Base-by-base conservation (phyloP, 2,888 invertebrate species). In the Lasioglossum lativentre region DNA sequence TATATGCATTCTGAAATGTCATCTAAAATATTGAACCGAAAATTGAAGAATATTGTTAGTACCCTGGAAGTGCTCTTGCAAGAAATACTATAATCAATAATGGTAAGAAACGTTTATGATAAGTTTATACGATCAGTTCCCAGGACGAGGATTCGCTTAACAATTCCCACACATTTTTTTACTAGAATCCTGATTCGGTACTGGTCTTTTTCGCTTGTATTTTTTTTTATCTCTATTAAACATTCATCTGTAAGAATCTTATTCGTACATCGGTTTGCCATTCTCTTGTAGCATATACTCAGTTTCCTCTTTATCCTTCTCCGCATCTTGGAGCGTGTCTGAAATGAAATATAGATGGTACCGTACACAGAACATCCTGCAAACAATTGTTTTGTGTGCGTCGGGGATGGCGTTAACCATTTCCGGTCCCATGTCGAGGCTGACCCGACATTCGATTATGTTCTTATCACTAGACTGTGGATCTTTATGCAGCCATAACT, bases 271-370 rank as follows among this genome's bases (percentile, higher is more conserved):
- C 83, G 93, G 91, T 91, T 93, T 93, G 88, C 93, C 93, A 93
- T 94, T 92, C 92, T 93, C 92, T 88, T 92, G 86, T 88, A 94
- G 93, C 93, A 94, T 94, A 91, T 91, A 94, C 83, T 94, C 92
- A 80, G 91, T 91, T 85, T 94, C 94, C 85, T 93, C 89, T 89
- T 93, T 94, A 94, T 94, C 94, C 94, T 93, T 94, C 91, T 91
- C 94, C 93, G 92, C 93, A 93, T 94, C 94, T 93, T 90, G 92
- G 90, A 91, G 91, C 90, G 93, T 94, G 94, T 94, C 94, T 94
- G 94, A 89, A 91, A 91, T 86, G 59, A 89, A 86, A 91, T 86
- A 88, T 77, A 88, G 68, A 91, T 75, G 86, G 74, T 90, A 86
- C 84, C 91, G 79, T 89, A 89, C 83, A 86, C 86, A 81, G 52